Percentiles rank a stretch among this genome's conserved stretches.
phyloP scores from a whole-genome alignment of 2,888 invertebrate genomes.

The Eulithis prunata region DNA sequence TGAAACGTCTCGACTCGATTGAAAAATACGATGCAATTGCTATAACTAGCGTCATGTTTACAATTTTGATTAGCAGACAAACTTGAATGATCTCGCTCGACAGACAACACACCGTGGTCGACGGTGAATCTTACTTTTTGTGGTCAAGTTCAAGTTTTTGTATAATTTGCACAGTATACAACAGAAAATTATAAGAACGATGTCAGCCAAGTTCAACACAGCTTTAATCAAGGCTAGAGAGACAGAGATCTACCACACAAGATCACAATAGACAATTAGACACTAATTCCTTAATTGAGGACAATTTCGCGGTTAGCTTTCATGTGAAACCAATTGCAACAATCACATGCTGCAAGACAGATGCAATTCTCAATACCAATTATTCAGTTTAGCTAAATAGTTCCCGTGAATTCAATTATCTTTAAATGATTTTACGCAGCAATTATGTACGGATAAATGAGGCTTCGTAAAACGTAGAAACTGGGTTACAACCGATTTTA shows the following conservation, averaged over 20 bases:
- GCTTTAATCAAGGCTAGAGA: slow-evolving; percentile 17
- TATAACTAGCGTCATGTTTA: slow-evolving; percentile 64
- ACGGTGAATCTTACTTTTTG: slow-evolving; percentile 58
- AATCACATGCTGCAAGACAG: slow-evolving; percentile 60
- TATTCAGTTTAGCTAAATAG: slow-evolving; percentile 61
- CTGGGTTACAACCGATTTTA: slow-evolving; percentile 26
- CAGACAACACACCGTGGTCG: slow-evolving; percentile 52
- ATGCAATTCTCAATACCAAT: slow-evolving; percentile 77
- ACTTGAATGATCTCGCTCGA: slow-evolving; percentile 49
- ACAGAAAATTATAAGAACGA: background rate
- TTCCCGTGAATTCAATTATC: slow-evolving; percentile 54
- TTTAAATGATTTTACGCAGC: slow-evolving; percentile 57
- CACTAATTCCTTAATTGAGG: slow-evolving; percentile 76
- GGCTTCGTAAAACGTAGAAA: slow-evolving; percentile 39
- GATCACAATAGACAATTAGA: slow-evolving; percentile 51
- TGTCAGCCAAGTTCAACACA: background rate
- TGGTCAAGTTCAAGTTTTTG: slow-evolving; percentile 75
- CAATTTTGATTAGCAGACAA: slow-evolving; percentile 66
- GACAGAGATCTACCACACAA: background rate
- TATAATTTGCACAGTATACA: slow-evolving; percentile 10
- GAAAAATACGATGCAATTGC: slow-evolving; percentile 71
- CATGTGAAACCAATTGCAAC: slow-evolving; percentile 65
- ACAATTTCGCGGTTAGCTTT: slow-evolving; percentile 72
- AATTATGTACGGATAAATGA: slow-evolving; percentile 40
- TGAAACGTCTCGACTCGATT: slow-evolving; percentile 42